phyloP scores from a whole-genome alignment of 2,797 vertebrate genomes.

The Cottoperca gobio region DNA sequence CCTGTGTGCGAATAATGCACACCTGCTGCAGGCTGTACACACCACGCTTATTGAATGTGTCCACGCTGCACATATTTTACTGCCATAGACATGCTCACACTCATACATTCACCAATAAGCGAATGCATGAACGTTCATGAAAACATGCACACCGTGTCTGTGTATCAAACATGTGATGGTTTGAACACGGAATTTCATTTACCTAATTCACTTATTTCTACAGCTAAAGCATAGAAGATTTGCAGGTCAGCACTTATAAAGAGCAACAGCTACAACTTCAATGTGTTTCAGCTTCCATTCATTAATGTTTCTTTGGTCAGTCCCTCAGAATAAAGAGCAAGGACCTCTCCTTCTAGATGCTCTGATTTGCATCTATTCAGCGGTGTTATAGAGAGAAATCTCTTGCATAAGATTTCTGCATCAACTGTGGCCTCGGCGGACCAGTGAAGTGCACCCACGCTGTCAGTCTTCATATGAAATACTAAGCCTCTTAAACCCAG shows the following conservation, averaged over 20 bases:
- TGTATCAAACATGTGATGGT: conserved; percentile 9
- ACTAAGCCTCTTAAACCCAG: conserved; percentile 12
- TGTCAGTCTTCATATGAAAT: conserved; percentile 21
- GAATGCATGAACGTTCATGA: conserved; percentile 1
- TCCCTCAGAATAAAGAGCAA: not conserved
- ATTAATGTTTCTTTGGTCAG: conserved; percentile 1
- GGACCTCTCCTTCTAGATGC: not conserved
- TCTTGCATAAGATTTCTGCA: conserved; percentile 24
- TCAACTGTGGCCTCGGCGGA: conserved; percentile 8
- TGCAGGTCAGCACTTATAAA: conserved; percentile 1
- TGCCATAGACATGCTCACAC: conserved; percentile 10
- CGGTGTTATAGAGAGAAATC: conserved; percentile 9
- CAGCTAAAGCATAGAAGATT: not conserved
- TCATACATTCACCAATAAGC: not conserved
- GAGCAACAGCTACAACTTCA: not conserved
- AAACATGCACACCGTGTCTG: conserved; percentile 1
- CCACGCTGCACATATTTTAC: conserved; percentile 41
- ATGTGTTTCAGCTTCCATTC: not conserved
- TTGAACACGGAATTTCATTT: not conserved
- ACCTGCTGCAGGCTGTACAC: conserved; percentile 66
- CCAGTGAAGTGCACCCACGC: conserved; percentile 22
- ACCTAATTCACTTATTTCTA: too few species aligned
- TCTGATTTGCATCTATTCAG: conserved; percentile 8
- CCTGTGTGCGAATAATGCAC: conserved; percentile 40
- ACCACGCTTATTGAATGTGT: conserved; percentile 58